phyloP scores from a whole-genome alignment of 2,797 vertebrate genomes.

The Cacajao melanocephalus region DNA sequence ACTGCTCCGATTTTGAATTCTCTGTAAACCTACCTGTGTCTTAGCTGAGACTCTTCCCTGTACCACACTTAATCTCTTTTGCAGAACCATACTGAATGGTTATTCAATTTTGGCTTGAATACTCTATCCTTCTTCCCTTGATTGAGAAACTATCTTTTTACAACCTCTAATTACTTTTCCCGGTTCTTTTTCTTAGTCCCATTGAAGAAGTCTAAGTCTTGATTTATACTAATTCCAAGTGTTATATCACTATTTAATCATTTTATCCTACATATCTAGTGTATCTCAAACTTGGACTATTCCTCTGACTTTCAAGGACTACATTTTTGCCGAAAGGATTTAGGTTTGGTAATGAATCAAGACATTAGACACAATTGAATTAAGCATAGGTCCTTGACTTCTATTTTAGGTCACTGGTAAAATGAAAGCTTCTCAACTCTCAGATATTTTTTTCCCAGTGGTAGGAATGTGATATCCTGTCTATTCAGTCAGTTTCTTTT shows the following conservation, averaged over 20 bases:
- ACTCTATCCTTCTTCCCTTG: neutral
- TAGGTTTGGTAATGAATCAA: neutral
- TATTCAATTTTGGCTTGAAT: neutral
- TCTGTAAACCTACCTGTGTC: neutral
- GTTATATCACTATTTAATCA: neutral
- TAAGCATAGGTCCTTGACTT: neutral
- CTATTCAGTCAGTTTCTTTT: neutral
- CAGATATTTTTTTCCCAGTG: neutral
- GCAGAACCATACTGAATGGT: neutral
- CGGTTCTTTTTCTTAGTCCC: neutral
- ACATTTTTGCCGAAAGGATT: too few relatives aligned
- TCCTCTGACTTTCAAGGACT: neutral
- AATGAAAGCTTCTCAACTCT: neutral
- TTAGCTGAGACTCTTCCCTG: neutral
- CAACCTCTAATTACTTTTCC: neutral
- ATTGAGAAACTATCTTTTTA: neutral
- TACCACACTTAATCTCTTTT: neutral
- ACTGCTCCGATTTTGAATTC: neutral
- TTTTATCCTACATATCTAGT: neutral
- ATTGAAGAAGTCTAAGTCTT: neutral
- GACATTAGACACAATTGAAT: neutral
- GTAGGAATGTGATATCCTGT: neutral
- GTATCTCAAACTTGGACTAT: neutral
- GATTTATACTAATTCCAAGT: neutral
- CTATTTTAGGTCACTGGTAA: neutral